These are phyloP conservation scores for Cyprinodon brontotheroides DNA, from an alignment of 2,113 vertebrate species.

Conservation along the genomic window DNA sequence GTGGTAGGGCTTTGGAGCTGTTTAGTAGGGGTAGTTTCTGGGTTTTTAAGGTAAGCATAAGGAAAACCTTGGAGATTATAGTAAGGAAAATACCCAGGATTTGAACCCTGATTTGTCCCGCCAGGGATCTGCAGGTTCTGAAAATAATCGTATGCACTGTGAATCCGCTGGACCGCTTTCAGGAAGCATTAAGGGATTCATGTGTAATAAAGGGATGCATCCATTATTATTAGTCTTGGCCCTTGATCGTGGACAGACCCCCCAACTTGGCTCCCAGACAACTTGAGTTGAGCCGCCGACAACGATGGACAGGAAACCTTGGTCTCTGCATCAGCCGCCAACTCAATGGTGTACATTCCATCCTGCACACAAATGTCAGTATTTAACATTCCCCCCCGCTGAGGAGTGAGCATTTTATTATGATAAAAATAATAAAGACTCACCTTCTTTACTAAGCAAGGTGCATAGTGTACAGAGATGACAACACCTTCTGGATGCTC, in stretches of 20 bases:
- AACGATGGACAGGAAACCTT: slow-evolving; percentile 67
- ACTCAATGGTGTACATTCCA: slow-evolving; percentile 68
- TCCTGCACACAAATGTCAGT: slow-evolving; percentile 45
- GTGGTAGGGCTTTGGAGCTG: not conserved
- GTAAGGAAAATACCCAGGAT: not conserved
- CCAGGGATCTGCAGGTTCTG: not conserved
- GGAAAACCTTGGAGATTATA: not conserved
- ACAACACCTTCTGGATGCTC: slow-evolving; percentile 64
- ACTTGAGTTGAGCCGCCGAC: slow-evolving; percentile 5
- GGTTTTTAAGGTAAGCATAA: slow-evolving; percentile 1
- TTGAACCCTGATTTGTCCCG: not conserved
- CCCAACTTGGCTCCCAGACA: not conserved
- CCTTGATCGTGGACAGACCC: not conserved
- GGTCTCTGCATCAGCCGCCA: slow-evolving; percentile 48
- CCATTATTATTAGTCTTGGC: no score
- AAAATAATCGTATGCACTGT: not conserved
- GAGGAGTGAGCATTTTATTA: not conserved
- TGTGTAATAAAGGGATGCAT: not conserved
- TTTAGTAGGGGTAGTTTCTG: not conserved
- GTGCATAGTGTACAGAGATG: slow-evolving; percentile 62
- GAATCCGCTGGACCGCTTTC: not conserved
- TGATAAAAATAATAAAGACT: not conserved
- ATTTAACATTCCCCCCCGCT: not conserved
- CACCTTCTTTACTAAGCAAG: slow-evolving; percentile 66
- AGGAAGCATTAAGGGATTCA: not conserved